Evolutionary conservation across 1,140 invertebrate genomes (phyloP).

Genomic region (Orchesella cincta): DNA sequence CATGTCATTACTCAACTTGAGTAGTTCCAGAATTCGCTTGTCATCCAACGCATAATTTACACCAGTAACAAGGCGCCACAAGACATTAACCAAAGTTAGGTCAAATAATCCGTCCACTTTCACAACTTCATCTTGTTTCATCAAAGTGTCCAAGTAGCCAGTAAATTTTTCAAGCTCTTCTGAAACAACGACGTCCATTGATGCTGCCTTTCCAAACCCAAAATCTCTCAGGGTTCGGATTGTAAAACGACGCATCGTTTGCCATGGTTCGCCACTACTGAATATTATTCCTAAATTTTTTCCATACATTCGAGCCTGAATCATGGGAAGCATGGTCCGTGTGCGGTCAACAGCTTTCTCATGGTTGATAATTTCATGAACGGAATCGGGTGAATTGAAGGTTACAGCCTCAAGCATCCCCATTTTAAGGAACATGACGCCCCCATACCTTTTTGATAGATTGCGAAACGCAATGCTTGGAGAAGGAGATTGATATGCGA

Average conservation of each 20-base stretch:
- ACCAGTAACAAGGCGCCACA: conserved; percentile 58
- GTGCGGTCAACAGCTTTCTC: background rate
- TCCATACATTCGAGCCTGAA: no score
- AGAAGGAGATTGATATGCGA: background rate
- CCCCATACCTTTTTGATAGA: background rate
- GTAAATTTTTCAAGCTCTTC: conserved; percentile 40
- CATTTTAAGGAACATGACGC: background rate
- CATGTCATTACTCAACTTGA: conserved; percentile 6
- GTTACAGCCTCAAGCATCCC: background rate
- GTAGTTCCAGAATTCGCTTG: conserved; percentile 31
- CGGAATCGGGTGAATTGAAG: background rate
- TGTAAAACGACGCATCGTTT: conserved; percentile 34
- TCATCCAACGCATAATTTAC: conserved; percentile 60
- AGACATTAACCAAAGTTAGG: conserved; percentile 57
- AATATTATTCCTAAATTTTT: conserved; percentile 41
- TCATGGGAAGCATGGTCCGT: background rate
- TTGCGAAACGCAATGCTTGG: background rate
- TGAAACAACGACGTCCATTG: conserved; percentile 40
- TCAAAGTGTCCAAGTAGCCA: background rate
- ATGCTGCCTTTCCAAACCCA: conserved; percentile 44
- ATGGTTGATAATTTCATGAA: background rate
- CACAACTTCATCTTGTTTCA: conserved; percentile 46
- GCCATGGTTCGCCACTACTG: conserved; percentile 28
- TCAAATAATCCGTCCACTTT: conserved; percentile 51
- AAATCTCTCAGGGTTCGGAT: conserved; percentile 38